Evolutionary conservation across 2,797 vertebrate species (phyloP).

Genomic region (Halcyon chelicuti): DNA sequence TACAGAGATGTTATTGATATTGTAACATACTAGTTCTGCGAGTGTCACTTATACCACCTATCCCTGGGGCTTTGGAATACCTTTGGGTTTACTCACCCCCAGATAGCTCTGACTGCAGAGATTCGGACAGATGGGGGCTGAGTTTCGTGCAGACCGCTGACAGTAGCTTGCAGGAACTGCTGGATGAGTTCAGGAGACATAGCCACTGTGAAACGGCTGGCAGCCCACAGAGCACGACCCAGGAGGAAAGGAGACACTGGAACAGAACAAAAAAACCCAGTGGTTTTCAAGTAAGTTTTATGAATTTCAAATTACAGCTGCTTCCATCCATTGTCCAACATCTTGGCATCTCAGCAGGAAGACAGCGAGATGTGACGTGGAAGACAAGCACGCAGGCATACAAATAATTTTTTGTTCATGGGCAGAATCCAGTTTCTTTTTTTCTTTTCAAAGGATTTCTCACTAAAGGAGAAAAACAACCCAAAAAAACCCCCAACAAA

Average conservation of each 20-base stretch:
- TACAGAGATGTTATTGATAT: neutral
- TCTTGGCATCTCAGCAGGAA: neutral
- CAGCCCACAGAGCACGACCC: constrained; percentile 96
- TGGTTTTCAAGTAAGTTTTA: neutral
- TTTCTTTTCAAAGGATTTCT: neutral
- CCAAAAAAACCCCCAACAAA: too few relatives aligned
- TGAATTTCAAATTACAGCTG: neutral
- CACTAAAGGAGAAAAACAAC: neutral
- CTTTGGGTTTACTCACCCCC: constrained; percentile 87
- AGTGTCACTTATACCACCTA: too few relatives aligned
- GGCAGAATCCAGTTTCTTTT: neutral
- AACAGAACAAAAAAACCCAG: neutral
- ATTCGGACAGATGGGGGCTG: constrained; percentile 96
- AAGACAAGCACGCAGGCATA: neutral
- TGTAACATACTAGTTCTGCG: neutral
- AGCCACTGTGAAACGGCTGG: constrained; percentile 95
- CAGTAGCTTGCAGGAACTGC: constrained; percentile 97
- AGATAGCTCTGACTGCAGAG: constrained; percentile 96
- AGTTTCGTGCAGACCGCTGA: constrained; percentile 94
- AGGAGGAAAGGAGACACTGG: constrained; percentile 94
- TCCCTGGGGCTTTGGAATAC: neutral
- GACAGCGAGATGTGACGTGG: neutral
- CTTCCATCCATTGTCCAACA: neutral
- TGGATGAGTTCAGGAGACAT: constrained; percentile 98
- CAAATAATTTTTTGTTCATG: neutral